phyloP scores from a whole-genome alignment of 2,797 vertebrate species.

The Lophius americanus region DNA sequence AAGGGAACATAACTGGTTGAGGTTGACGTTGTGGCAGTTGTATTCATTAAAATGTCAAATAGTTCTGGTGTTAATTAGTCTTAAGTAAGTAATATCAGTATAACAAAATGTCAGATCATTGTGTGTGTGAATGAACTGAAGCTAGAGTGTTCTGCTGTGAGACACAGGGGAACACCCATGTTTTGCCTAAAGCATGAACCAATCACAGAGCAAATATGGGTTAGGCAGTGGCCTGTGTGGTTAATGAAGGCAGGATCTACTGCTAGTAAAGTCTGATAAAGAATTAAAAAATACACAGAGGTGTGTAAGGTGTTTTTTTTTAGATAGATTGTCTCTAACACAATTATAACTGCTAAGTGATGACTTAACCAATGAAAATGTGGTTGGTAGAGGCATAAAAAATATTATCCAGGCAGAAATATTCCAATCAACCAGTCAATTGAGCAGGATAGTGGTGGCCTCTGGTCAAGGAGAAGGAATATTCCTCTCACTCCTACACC shows the following conservation, averaged over 20 bases:
- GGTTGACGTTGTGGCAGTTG: constrained; percentile 11
- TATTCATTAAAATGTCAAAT: constrained; percentile 26
- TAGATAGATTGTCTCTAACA: constrained; percentile 13
- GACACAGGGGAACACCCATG: constrained; percentile 37
- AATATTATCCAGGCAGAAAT: constrained; percentile 47
- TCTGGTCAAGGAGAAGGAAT: constrained; percentile 47
- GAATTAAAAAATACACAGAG: constrained; percentile 38
- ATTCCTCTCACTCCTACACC: constrained; percentile 30
- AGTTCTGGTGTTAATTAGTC: constrained; percentile 17
- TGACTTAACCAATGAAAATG: constrained; percentile 61
- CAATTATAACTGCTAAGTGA: constrained; percentile 36
- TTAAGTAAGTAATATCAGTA: constrained; percentile 12
- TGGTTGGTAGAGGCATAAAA: constrained; percentile 44
- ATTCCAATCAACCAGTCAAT: constrained; percentile 50
- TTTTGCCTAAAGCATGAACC: constrained; percentile 50
- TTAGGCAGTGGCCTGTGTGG: constrained; percentile 40
- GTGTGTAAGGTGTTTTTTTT: constrained; percentile 15
- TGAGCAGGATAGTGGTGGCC: constrained; percentile 58
- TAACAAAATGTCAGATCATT: constrained; percentile 21
- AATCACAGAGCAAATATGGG: constrained; percentile 50
- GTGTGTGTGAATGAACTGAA: constrained; percentile 18
- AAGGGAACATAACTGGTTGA: constrained; percentile 19
- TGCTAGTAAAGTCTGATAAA: constrained; percentile 24
- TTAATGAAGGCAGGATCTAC: constrained; percentile 42
- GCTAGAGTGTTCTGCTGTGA: constrained; percentile 44